These are phyloP conservation scores for Melanerpes aurifrons DNA, from an alignment of 2,113 vertebrate species.

Conservation along the genomic window DNA sequence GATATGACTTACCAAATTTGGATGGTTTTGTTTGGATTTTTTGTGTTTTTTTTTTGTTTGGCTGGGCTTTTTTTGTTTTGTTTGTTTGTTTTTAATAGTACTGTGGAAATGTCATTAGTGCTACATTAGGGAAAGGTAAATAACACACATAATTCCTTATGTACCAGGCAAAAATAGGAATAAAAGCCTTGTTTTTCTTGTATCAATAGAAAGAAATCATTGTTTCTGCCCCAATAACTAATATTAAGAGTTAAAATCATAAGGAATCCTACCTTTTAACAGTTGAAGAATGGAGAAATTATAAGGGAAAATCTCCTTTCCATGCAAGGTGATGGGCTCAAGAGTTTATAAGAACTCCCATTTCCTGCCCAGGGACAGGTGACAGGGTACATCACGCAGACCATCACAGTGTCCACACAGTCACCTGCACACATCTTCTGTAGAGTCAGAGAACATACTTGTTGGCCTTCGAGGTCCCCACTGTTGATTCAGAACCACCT, in stretches of 20 bases:
- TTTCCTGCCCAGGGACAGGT: neutral
- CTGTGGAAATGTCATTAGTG: neutral
- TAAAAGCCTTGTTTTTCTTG: neutral
- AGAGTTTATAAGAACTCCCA: neutral
- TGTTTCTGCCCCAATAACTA: neutral
- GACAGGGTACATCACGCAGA: neutral
- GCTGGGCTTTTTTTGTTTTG: too few relatives aligned
- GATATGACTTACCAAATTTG: neutral
- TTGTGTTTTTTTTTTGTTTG: too few relatives aligned
- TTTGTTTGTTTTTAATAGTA: neutral
- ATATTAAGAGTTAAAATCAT: neutral
- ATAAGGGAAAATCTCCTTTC: neutral
- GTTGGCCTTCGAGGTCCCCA: neutral
- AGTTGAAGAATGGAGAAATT: neutral
- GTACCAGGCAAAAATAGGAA: neutral
- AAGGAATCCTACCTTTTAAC: neutral
- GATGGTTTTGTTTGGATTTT: neutral
- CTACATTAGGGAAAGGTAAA: neutral
- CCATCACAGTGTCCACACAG: rapidly evolving
- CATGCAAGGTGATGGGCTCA: neutral
- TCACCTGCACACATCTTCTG: neutral
- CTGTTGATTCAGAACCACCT: neutral
- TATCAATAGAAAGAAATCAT: neutral
- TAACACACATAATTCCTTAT: neutral
- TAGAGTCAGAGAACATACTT: too few relatives aligned